Conservation (phyloP, 1,140 invertebrate species). For the Aricia agestis region DNA sequence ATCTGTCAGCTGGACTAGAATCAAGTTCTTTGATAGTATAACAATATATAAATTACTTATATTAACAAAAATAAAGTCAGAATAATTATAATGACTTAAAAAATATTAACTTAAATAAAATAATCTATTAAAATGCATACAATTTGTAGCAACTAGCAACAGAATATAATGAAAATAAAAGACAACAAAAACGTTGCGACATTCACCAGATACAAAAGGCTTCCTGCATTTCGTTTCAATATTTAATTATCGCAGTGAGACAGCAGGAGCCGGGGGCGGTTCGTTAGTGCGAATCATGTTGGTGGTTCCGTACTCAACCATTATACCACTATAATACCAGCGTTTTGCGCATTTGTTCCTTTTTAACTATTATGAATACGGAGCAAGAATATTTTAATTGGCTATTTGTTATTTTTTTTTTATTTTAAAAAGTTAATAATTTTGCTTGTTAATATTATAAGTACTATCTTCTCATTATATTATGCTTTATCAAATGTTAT, state of each 20-base stretch:
- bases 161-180: slow-evolving; percentile 8
- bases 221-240: slow-evolving; percentile 22
- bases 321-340: slow-evolving; percentile 4
- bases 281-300: slow-evolving; percentile 23
- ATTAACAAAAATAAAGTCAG: no score
- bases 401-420: not conserved
- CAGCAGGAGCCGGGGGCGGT: slow-evolving; percentile 21
- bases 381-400: not conserved
- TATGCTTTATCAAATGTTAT: no score
- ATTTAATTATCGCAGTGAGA: slow-evolving; percentile 27
- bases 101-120: not conserved
- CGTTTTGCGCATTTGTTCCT: slow-evolving; percentile 2
- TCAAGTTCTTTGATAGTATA: no score
- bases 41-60: no score
- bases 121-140: not conserved
- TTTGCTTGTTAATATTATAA: no score
- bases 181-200: slow-evolving; percentile 9
- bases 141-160: not conserved
- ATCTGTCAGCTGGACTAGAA: no score
- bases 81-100: no score
- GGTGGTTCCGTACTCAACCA: slow-evolving; percentile 16
- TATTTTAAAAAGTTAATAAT: not conserved
- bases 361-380: not conserved
- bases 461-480: no score
- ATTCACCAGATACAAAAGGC: slow-evolving; percentile 15